Base-by-base conservation (phyloP, 2,797 vertebrate genomes). In the Sus cebifrons region DNA sequence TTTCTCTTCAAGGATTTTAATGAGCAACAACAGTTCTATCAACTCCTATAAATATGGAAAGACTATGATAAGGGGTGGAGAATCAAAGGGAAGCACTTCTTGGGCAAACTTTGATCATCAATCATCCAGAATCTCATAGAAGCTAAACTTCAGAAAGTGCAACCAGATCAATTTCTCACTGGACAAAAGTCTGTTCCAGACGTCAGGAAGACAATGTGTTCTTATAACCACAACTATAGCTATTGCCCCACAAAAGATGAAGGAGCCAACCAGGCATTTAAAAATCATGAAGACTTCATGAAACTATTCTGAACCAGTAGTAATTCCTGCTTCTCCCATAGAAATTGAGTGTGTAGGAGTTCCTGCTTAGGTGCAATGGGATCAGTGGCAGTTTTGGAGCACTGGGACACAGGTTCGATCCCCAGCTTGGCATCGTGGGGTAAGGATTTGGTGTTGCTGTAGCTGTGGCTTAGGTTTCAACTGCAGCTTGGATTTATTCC, bases 111-210 rank as follows among this genome's bases (percentile, higher is more conserved):
- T 78, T n/a, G 52, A 21, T 56, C 2, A 15, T 5, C 13, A 91
- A 67, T 96, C 86, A 81, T 71, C 29, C 17, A 36, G 17, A 85
- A 86, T 62, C 29, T 97, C 25, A 96, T 1, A 78, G 1, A 68
- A 27, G 56, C 16, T 94, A n/a, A 93, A n/a, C 44, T 87, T 79
- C 1, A 56, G 14, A 95, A 95, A 44, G 11, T 3, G n/a, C 70
- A 95, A 91, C 58, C 18, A 32, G 18, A 94, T 0, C 54, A 97
- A 0, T 18, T 94, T 70, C 78, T 90, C 89, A 86, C 40, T 95
- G 49, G 56, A 97, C 73, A 92, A 90, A 49, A 89, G 62, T 91
- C 52, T 64, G 82, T 77, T 77, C 94, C 67, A 67, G 86, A 79
- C 65, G 79, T 70, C 9, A 86, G 75, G 89, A 95, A 77, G 70